Evolutionary conservation across 2,113 vertebrate species (phyloP).

Genomic region (Hippocampus comes): DNA sequence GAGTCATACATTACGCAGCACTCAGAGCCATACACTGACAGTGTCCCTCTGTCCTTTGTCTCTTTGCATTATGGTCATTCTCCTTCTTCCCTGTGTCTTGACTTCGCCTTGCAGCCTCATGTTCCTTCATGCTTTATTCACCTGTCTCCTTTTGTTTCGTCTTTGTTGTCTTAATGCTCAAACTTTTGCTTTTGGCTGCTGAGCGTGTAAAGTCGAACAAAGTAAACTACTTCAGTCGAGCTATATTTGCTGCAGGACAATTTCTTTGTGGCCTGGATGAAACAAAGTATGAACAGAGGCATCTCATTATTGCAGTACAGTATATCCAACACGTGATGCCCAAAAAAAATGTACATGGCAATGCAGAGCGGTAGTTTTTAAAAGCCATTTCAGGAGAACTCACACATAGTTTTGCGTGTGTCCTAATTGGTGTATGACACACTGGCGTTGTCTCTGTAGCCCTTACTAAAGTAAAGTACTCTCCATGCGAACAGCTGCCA

Average conservation of each 20-base stretch:
- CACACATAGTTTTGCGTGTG: slow-evolving; percentile 3
- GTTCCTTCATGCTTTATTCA: slow-evolving; percentile 28
- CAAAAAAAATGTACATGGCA: no score
- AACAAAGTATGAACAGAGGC: slow-evolving; percentile 27
- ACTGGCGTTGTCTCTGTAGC: slow-evolving; percentile 31
- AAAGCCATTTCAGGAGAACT: slow-evolving; percentile 15
- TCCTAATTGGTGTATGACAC: slow-evolving; percentile 17
- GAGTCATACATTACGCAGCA: slow-evolving; percentile 53
- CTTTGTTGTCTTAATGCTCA: slow-evolving; percentile 6
- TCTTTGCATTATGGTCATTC: slow-evolving; percentile 47
- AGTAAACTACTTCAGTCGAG: slow-evolving; percentile 2
- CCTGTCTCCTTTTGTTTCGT: slow-evolving; percentile 27
- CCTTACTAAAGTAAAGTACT: slow-evolving; percentile 27
- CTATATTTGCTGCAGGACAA: slow-evolving; percentile 32
- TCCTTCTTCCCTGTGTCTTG: slow-evolving; percentile 15
- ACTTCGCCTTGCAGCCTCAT: slow-evolving; percentile 16
- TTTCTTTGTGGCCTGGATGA: slow-evolving; percentile 23
- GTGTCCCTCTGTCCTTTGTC: slow-evolving; percentile 64
- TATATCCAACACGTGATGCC: neutral
- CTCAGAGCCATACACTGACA: slow-evolving; percentile 53
- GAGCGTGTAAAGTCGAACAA: neutral
- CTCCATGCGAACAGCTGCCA: slow-evolving; percentile 36
- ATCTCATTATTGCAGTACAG: neutral
- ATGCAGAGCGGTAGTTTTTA: neutral
- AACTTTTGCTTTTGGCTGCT: slow-evolving; percentile 13